A percentile compares a stretch with the other conserved stretches of the same genome.
phyloP scores from a whole-genome alignment of 2,888 invertebrate genomes.

The Ectropis crepuscularia region DNA sequence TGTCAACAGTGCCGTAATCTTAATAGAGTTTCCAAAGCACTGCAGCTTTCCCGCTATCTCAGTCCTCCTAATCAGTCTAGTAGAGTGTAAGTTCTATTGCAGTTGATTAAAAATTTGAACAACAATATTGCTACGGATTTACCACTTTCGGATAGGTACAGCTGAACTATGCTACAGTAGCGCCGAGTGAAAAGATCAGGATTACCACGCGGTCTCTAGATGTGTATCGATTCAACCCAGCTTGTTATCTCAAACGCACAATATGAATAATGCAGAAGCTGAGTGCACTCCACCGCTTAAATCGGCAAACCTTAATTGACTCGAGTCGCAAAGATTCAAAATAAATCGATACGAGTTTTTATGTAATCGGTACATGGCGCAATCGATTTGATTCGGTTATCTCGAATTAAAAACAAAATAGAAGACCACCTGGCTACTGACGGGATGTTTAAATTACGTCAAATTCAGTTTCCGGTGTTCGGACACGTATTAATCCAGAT shows the following conservation, averaged over 20 bases:
- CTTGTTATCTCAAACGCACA: slow-evolving; percentile 84
- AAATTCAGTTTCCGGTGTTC: slow-evolving; percentile 14
- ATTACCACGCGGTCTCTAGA: slow-evolving; percentile 55
- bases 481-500: neutral
- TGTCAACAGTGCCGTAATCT: slow-evolving; percentile 56
- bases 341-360: slow-evolving; percentile 54
- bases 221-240: slow-evolving; percentile 80
- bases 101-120: too few relatives aligned
- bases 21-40: slow-evolving; percentile 64
- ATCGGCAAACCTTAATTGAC: slow-evolving; percentile 83
- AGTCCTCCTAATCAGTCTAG: slow-evolving; percentile 72
- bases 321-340: slow-evolving; percentile 70
- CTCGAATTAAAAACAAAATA: slow-evolving; percentile 23
- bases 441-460: slow-evolving; percentile 19
- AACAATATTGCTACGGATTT: too few relatives aligned
- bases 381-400: slow-evolving; percentile 39
- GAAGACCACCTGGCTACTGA: slow-evolving; percentile 28
- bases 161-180: too few relatives aligned
- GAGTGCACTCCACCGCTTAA: slow-evolving; percentile 69
- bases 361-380: slow-evolving; percentile 47
- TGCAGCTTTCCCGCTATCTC: slow-evolving; percentile 58
- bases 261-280: slow-evolving; percentile 83
- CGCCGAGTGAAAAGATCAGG: too few relatives aligned
- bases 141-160: too few relatives aligned
- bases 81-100: too few relatives aligned